phyloP scores from a whole-genome alignment of 1,140 invertebrate species.

The Drosophila tani region DNA sequence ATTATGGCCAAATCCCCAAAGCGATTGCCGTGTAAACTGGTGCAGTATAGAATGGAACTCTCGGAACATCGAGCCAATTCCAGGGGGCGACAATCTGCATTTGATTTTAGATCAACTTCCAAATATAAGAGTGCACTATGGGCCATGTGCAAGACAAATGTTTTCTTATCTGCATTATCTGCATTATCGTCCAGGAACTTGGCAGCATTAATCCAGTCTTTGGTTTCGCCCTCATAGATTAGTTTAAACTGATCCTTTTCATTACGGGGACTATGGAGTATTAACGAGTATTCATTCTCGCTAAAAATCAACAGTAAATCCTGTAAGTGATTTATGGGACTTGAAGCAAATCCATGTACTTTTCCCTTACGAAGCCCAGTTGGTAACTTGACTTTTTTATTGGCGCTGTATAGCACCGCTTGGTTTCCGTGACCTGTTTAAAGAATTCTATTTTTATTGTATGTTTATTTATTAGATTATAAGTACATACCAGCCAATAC shows the following conservation, averaged over 20 bases:
- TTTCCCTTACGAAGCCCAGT: slow-evolving; percentile 32
- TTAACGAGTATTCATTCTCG: slow-evolving; percentile 61
- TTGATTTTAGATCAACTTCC: slow-evolving; percentile 16
- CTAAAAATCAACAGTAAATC: slow-evolving; percentile 47
- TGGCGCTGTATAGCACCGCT: slow-evolving; percentile 19
- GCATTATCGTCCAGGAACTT: slow-evolving; percentile 43
- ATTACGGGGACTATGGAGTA: neutral
- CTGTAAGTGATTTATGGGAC: neutral
- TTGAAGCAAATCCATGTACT: slow-evolving; percentile 51
- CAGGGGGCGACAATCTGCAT: slow-evolving; percentile 2
- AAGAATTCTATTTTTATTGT: neutral
- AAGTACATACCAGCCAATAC: slow-evolving; percentile 26
- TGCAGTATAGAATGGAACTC: slow-evolving; percentile 72
- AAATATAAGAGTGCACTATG: slow-evolving; percentile 65
- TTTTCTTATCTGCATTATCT: neutral
- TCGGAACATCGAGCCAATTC: slow-evolving; percentile 58
- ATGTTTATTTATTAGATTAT: neutral
- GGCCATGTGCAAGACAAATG: slow-evolving; percentile 68
- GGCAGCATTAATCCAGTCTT: slow-evolving; percentile 77
- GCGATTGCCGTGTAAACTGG: slow-evolving; percentile 47
- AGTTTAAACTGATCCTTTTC: slow-evolving; percentile 31
- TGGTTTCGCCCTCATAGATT: slow-evolving; percentile 59
- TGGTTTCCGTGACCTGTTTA: slow-evolving; percentile 57
- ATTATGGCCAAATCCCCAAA: slow-evolving; percentile 61
- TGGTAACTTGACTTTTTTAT: slow-evolving; percentile 21